phyloP scores from a whole-genome alignment of 2,888 invertebrate genomes.

The Sepioteuthis lessoniana region DNA sequence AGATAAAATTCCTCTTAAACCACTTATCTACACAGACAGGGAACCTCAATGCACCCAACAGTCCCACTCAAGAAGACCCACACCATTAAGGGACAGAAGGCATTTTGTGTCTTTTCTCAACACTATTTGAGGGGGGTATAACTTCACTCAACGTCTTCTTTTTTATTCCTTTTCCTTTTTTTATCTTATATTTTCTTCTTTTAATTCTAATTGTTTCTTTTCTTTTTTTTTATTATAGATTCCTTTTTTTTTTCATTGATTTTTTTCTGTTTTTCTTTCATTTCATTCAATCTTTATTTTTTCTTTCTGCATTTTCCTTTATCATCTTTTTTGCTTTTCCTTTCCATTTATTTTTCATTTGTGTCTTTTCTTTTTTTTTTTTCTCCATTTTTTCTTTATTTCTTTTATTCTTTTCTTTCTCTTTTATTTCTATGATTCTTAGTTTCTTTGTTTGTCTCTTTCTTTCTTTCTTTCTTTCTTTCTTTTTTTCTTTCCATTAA shows the following conservation, averaged over 20 bases:
- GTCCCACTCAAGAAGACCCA: background rate
- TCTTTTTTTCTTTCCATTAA: background rate
- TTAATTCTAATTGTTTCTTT: background rate
- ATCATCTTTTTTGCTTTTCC: background rate
- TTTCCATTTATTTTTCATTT: background rate
- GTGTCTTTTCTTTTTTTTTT: background rate
- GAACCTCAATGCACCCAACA: background rate
- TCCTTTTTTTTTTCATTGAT: background rate
- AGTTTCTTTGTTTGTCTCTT: background rate
- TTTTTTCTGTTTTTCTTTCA: background rate
- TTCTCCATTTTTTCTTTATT: background rate
- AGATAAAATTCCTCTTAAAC: slow-evolving; percentile 20
- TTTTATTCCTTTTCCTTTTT: no score
- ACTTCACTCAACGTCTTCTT: no score
- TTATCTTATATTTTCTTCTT: no score
- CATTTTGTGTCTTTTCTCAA: background rate
- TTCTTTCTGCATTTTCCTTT: background rate
- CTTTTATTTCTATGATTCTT: background rate
- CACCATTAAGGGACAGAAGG: background rate
- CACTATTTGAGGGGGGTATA: no score
- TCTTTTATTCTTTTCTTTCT: background rate
- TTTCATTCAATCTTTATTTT: background rate
- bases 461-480: background rate
- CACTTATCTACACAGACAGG: background rate
- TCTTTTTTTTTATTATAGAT: background rate